Conservation (phyloP, 2,888 invertebrate genomes). For the Neoascia interrupta region DNA sequence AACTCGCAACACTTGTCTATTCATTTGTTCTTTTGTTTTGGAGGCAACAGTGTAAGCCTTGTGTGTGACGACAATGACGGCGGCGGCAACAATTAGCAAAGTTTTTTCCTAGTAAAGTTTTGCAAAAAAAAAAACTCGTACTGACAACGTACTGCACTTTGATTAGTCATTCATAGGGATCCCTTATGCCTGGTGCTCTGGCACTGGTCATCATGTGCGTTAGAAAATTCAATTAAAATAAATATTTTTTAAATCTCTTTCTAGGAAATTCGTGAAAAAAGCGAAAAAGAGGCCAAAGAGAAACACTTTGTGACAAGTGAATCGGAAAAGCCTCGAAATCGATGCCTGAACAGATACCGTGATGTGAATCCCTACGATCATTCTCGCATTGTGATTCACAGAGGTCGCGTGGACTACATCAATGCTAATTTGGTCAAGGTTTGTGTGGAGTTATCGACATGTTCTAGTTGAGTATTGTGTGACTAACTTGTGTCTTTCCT, state of each 20-base stretch:
- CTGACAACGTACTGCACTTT: neutral
- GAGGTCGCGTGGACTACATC: constrained; percentile 91
- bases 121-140: neutral
- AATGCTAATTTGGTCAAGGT: constrained; percentile 95
- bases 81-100: neutral
- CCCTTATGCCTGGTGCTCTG: neutral
- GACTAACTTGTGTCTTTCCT: constrained; percentile 67
- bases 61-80: neutral
- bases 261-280: constrained; percentile 88
- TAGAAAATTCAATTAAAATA: constrained; percentile 1
- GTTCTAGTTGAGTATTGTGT: neutral
- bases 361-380: constrained; percentile 98
- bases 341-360: constrained; percentile 92
- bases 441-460: constrained; percentile 73
- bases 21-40: too few species aligned
- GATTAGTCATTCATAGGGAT: constrained; percentile 20
- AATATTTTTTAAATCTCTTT: constrained; percentile 73
- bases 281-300: constrained; percentile 83
- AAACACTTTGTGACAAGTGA: constrained; percentile 80
- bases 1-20: neutral
- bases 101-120: constrained; percentile 12
- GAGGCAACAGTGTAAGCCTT: too few species aligned
- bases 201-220: neutral
- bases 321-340: constrained; percentile 77
- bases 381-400: constrained; percentile 89